Conservation (phyloP, 2,797 vertebrate species). For the Xiphophorus birchmanni region DNA sequence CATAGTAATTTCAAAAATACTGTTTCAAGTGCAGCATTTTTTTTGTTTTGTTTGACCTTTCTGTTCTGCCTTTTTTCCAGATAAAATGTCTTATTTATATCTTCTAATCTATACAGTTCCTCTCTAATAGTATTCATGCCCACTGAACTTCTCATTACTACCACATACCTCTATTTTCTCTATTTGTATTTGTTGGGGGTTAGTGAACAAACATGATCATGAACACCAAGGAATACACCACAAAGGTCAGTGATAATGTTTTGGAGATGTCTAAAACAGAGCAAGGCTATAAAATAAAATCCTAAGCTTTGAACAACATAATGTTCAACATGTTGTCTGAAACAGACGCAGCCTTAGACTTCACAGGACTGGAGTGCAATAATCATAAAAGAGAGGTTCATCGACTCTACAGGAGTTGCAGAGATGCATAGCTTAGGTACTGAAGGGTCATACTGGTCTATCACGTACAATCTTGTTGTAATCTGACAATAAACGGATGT, state of each 20-base stretch:
- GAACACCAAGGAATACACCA: background rate
- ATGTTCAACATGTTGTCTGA: background rate
- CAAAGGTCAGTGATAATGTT: background rate
- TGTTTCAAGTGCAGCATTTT: background rate
- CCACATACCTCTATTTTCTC: background rate
- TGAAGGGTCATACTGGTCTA: background rate
- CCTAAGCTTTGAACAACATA: background rate
- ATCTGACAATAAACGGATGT: background rate
- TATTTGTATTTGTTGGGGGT: background rate
- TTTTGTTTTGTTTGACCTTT: background rate
- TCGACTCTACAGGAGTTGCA: background rate
- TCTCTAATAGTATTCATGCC: background rate
- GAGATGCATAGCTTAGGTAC: background rate
- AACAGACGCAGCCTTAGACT: background rate
- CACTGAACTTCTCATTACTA: background rate
- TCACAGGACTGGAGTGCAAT: background rate
- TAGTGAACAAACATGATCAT: background rate
- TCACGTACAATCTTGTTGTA: background rate
- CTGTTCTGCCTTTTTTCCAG: background rate
- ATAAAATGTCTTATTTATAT: slow-evolving; percentile 2
- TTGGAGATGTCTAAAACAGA: background rate
- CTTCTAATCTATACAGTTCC: background rate
- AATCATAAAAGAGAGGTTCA: background rate
- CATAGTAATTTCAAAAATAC: background rate
- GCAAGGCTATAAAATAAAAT: background rate